A percentile compares a stretch with the other conserved stretches of the same genome.
Conservation (phyloP, 2,113 vertebrate species). For the Climacteris rufus region DNA sequence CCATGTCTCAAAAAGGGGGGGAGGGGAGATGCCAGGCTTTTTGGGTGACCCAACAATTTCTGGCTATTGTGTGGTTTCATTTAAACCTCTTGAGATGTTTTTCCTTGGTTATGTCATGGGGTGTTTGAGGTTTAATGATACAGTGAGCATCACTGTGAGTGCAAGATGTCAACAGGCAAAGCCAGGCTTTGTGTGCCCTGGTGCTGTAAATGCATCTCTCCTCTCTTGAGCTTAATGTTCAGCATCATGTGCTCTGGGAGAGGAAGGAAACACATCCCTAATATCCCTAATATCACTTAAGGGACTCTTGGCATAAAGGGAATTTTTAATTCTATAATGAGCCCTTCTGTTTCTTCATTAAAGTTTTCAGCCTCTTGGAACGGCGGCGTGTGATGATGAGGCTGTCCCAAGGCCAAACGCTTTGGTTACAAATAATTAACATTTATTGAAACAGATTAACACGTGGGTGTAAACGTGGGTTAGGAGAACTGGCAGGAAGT, state of each 20-base stretch:
- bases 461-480: rapidly evolving
- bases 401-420: background rate
- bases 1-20: background rate
- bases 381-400: background rate
- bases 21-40: background rate
- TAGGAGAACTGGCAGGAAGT: background rate
- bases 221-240: background rate
- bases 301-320: background rate
- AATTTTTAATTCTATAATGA: background rate
- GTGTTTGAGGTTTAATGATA: background rate
- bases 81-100: background rate
- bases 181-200: background rate
- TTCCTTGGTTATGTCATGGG: background rate
- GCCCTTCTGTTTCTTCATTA: background rate
- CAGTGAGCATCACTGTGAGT: background rate
- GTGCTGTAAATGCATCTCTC: background rate
- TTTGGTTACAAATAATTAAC: background rate
- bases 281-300: background rate
- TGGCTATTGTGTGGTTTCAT: background rate
- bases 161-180: background rate
- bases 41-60: background rate
- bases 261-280: background rate
- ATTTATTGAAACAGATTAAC: background rate
- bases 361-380: background rate
- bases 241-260: background rate